These are phyloP conservation scores for Tenthredo notha DNA, from an alignment of 2,888 invertebrate genomes.

Conservation along the genomic window DNA sequence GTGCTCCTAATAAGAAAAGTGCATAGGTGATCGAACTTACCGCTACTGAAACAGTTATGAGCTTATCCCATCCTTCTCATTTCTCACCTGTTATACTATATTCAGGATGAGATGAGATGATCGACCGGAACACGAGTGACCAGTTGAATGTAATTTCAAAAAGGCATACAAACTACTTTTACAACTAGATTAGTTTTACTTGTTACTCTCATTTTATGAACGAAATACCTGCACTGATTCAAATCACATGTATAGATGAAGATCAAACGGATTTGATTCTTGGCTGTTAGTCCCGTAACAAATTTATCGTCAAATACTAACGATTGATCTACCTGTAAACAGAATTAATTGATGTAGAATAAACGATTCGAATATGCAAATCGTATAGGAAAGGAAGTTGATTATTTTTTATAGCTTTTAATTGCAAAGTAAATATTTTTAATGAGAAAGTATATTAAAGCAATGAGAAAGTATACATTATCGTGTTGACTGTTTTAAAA, in stretches of 20 bases:
- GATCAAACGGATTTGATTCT: neutral
- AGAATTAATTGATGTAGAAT: neutral
- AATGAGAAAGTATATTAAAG: constrained; percentile 22
- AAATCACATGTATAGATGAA: neutral
- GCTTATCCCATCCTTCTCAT: constrained; percentile 43
- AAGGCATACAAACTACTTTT: neutral
- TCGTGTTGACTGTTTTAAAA: constrained; percentile 17
- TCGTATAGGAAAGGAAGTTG: neutral
- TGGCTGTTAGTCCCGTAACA: neutral
- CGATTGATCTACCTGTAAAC: neutral
- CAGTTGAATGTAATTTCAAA: constrained; percentile 39
- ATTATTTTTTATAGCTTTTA: neutral
- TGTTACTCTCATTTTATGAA: constrained; percentile 18
- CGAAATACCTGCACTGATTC: neutral
- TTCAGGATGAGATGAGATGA: constrained; percentile 33
- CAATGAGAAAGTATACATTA: constrained; percentile 18
- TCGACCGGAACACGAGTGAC: constrained; percentile 39
- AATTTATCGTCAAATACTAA: neutral
- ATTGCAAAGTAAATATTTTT: constrained; percentile 5
- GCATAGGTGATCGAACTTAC: constrained; percentile 69
- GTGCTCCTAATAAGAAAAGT: constrained; percentile 75
- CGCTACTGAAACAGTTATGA: constrained; percentile 77
- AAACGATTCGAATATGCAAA: neutral
- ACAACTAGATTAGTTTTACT: neutral
- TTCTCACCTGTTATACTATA: constrained; percentile 46